A percentile compares a stretch with the other conserved stretches of the same genome.
These are phyloP conservation scores for Xiphias gladius DNA, from an alignment of 2,113 vertebrate species.

Conservation along the genomic window DNA sequence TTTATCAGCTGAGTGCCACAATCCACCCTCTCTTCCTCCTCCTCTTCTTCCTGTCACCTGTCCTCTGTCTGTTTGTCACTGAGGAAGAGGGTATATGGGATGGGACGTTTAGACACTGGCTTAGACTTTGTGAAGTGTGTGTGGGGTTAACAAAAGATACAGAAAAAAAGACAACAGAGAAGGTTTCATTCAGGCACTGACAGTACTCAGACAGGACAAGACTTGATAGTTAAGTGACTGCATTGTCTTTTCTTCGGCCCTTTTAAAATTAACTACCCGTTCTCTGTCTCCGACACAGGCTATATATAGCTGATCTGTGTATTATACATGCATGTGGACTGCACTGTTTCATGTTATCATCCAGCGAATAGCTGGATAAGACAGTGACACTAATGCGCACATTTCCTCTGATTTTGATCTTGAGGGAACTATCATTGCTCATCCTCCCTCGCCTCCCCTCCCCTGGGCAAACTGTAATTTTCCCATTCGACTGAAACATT, in stretches of 20 bases:
- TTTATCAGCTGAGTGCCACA: conserved; percentile 67
- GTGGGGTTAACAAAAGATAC: conserved; percentile 7
- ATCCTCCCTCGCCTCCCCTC: conserved; percentile 11
- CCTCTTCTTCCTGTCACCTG: conserved; percentile 17
- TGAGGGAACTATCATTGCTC: conserved; percentile 40
- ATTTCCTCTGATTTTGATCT: conserved; percentile 73
- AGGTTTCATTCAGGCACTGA: neutral
- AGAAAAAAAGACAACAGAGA: neutral
- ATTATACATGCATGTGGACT: conserved; percentile 35
- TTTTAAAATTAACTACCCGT: neutral
- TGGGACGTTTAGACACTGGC: neutral
- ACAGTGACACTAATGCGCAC: conserved; percentile 51
- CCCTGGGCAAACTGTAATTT: conserved; percentile 67
- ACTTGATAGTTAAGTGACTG: neutral
- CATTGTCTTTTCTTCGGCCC: neutral
- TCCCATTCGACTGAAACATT: conserved; percentile 66
- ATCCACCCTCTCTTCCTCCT: conserved; percentile 22
- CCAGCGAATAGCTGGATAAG: conserved; percentile 12
- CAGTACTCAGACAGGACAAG: neutral
- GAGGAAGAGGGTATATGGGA: conserved; percentile 10
- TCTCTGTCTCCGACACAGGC: neutral
- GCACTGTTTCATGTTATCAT: conserved; percentile 10
- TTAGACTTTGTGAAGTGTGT: conserved; percentile 7
- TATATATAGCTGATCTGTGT: conserved; percentile 37
- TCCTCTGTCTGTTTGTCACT: conserved; percentile 22